A percentile compares a stretch with the other conserved stretches of the same genome.
These are phyloP conservation scores for Andinoacara biseriatus DNA, from an alignment of 2,113 vertebrate genomes.

Conservation along the genomic window DNA sequence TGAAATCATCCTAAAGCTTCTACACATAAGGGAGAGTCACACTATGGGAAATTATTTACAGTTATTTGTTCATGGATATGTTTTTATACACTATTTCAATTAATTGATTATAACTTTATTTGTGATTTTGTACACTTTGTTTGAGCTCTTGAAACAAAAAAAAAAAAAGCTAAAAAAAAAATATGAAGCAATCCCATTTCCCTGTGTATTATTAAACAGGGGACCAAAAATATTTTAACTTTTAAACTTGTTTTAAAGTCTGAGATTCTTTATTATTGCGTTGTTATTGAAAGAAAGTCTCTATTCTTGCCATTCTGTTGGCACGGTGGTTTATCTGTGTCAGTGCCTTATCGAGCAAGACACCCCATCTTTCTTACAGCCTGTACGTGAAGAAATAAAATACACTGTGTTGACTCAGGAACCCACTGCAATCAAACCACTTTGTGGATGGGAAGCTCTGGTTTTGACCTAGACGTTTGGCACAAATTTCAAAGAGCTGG, in stretches of 20 bases:
- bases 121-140: conserved; percentile 35
- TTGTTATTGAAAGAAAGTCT: conserved; percentile 22
- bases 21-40: conserved; percentile 24
- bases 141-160: conserved; percentile 24
- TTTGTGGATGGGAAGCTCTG: conserved; percentile 46
- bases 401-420: conserved; percentile 68
- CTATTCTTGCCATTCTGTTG: conserved; percentile 33
- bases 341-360: conserved; percentile 82
- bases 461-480: conserved; percentile 45
- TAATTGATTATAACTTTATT: conserved; percentile 1
- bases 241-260: background rate
- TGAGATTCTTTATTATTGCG: conserved; percentile 13
- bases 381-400: conserved; percentile 39
- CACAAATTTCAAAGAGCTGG: conserved; percentile 33
- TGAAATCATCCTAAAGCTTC: conserved; percentile 36
- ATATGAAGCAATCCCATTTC: conserved; percentile 3
- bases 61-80: conserved; percentile 16
- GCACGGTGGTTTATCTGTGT: conserved; percentile 66
- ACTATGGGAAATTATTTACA: background rate
- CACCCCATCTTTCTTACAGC: conserved; percentile 59
- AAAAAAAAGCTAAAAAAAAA: conserved; percentile 18
- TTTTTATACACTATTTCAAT: conserved; percentile 29
- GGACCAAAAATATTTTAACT: conserved; percentile 3
- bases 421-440: conserved; percentile 54
- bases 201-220: background rate